Percentiles rank a stretch among this genome's conserved stretches.
Conservation (phyloP, 2,888 invertebrate species). For the Eupithecia subfuscata region DNA sequence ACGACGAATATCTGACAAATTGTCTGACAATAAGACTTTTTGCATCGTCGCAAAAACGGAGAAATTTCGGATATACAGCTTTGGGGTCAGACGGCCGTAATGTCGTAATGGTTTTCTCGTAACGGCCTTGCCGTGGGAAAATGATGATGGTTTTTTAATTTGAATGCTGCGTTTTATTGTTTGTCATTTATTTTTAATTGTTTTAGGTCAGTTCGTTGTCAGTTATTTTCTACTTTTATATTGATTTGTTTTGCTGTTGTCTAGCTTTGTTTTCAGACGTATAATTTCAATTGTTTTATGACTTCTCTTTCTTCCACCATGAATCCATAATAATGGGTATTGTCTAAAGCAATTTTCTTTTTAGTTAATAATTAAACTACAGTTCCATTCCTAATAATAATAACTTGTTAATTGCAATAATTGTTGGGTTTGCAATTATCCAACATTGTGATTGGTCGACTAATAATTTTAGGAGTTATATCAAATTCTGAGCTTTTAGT, state of each 20-base stretch:
- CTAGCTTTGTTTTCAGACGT: background rate
- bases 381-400: background rate
- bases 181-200: constrained; percentile 31
- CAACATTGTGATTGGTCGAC: background rate
- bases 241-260: constrained; percentile 7
- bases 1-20: constrained; percentile 55
- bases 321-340: background rate
- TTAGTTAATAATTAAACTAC: background rate
- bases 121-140: constrained; percentile 42
- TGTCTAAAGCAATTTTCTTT: background rate
- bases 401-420: constrained; percentile 1
- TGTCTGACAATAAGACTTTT: constrained; percentile 47
- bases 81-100: constrained; percentile 44
- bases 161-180: constrained; percentile 41
- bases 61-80: constrained; percentile 37
- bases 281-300: constrained; percentile 11
- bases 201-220: background rate
- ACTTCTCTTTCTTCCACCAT: background rate
- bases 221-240: constrained; percentile 1
- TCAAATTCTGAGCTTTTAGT: background rate
- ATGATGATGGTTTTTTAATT: constrained; percentile 44
- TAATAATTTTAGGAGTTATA: background rate
- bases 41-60: constrained; percentile 43
- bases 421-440: background rate
- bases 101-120: constrained; percentile 39